These are phyloP conservation scores for Promerops cafer DNA, from an alignment of 2,113 vertebrate genomes.

Conservation along the genomic window DNA sequence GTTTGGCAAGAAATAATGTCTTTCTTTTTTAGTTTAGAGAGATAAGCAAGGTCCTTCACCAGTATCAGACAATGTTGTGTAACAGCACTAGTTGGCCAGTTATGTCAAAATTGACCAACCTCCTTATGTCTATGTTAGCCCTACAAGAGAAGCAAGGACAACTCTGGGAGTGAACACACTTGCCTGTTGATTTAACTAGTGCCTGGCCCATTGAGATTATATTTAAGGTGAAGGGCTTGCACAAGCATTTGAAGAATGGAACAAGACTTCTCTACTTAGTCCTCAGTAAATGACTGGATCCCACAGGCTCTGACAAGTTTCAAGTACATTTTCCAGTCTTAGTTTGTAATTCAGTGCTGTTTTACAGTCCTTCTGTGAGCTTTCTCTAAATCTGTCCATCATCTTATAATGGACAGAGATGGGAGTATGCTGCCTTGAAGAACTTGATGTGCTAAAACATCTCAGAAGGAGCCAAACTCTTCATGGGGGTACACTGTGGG, in stretches of 20 bases:
- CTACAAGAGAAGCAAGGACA: background rate
- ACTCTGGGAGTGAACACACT: background rate
- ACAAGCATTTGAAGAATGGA: background rate
- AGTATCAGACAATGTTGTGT: accelerated
- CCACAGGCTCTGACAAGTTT: background rate
- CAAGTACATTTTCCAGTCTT: background rate
- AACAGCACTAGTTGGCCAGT: background rate
- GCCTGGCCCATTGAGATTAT: background rate
- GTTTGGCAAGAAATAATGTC: background rate
- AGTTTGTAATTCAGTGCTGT: background rate
- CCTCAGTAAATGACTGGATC: background rate
- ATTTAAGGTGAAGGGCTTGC: background rate
- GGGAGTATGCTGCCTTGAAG: background rate
- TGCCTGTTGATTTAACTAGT: background rate
- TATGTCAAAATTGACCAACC: background rate
- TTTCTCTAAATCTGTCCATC: background rate
- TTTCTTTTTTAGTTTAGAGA: background rate
- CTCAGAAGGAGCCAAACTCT: background rate
- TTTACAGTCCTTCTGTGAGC: background rate
- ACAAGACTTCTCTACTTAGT: background rate
- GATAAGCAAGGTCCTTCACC: background rate
- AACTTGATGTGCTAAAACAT: background rate
- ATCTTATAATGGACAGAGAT: background rate
- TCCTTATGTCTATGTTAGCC: background rate
- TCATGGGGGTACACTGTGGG: accelerated